Evolutionary conservation across 1,140 invertebrate species (phyloP).

Genomic region (Oreohelix idahoensis): DNA sequence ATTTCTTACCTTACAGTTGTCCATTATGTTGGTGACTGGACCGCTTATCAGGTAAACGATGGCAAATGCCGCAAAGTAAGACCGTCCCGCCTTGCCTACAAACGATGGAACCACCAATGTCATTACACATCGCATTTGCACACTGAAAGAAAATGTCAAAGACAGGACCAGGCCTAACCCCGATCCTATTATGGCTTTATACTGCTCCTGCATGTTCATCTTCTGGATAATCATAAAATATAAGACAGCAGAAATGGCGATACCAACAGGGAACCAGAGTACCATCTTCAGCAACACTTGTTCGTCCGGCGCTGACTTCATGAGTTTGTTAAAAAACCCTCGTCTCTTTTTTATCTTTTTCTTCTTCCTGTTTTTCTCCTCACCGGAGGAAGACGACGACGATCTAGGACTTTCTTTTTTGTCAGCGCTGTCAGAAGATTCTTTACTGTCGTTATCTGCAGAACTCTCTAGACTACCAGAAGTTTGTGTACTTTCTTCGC

Average conservation of each 20-base stretch:
- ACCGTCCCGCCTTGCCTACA: conserved; percentile 60
- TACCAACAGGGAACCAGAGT: conserved; percentile 46
- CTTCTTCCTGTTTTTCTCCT: not conserved
- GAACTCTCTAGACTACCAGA: not conserved
- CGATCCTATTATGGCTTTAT: conserved; percentile 45
- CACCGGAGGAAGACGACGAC: not conserved
- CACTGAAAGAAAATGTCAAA: conserved; percentile 57
- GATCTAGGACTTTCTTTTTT: not conserved
- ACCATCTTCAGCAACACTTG: conserved; percentile 38
- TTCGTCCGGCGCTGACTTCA: conserved; percentile 41
- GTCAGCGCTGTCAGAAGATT: not conserved
- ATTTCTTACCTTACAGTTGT: conserved; percentile 33
- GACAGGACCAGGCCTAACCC: conserved; percentile 48
- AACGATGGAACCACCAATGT: conserved; percentile 60
- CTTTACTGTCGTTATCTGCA: not conserved
- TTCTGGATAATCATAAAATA: conserved; percentile 48
- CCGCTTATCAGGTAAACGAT: conserved; percentile 58
- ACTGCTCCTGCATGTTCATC: conserved; percentile 43
- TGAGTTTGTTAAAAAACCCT: conserved; percentile 16
- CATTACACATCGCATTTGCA: conserved; percentile 57
- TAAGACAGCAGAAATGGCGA: conserved; percentile 36
- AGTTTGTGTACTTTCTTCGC: not conserved
- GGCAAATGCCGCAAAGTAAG: conserved; percentile 60
- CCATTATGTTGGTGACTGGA: conserved; percentile 44
- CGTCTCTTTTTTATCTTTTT: conserved; percentile 21